Conservation (phyloP, 2,797 vertebrate species). For the Falco cherrug region DNA sequence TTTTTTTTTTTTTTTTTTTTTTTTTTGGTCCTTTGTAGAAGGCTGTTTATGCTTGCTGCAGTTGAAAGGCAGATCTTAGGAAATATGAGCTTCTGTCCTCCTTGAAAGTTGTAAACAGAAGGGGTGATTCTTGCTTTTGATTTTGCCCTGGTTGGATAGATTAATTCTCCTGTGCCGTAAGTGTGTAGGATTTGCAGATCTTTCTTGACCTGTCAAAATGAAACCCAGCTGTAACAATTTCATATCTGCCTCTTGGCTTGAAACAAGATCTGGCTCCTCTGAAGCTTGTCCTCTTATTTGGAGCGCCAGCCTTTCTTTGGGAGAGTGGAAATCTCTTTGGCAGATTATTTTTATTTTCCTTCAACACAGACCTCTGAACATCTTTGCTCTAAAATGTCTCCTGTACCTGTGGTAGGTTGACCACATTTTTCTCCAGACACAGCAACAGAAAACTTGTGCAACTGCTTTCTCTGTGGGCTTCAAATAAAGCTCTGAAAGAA, state of each 20-base stretch:
- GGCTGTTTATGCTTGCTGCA: background rate
- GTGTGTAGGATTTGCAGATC: background rate
- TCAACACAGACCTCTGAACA: background rate
- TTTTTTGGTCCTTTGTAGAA: background rate
- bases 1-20: too few species aligned
- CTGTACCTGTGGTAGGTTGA: background rate
- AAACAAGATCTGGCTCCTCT: background rate
- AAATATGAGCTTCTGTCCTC: background rate
- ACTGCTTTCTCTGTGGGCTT: background rate
- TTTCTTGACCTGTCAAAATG: constrained; percentile 8
- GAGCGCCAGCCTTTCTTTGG: background rate
- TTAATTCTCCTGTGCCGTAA: background rate
- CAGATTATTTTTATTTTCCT: background rate
- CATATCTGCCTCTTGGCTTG: background rate
- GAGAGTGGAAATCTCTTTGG: background rate
- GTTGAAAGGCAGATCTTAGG: background rate
- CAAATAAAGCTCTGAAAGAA: background rate
- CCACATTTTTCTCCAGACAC: background rate
- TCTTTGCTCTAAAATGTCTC: background rate
- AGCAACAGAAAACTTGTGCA: background rate
- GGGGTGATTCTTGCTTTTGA: background rate
- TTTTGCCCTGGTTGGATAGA: background rate
- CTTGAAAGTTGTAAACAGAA: background rate
- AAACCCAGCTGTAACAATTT: constrained; percentile 17
- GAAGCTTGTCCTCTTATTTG: background rate